Base-by-base conservation (phyloP, 2,888 invertebrate genomes). In the Microchrysa polita region DNA sequence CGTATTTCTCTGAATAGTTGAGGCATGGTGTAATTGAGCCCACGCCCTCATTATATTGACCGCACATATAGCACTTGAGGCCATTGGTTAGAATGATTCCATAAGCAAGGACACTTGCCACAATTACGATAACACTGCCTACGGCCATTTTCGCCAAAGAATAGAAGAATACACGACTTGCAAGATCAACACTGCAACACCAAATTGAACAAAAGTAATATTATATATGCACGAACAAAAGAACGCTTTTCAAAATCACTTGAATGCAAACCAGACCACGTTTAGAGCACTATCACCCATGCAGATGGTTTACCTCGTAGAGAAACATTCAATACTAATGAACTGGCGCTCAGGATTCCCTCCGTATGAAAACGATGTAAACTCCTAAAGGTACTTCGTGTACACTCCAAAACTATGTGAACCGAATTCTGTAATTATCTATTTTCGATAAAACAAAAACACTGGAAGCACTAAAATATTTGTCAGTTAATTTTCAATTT, bases 1-100 rank as follows among this genome's bases (percentile, higher is more conserved):
- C 90, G 74, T 82, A 81, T 77, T 87, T 85, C 78, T 86, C 87
- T 75, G 91, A 89, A 81, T 89, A 89, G 84, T 93, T 93, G 82
- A 92, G 89, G 84, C 93, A 94, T 7, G 93, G 93, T 63, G 93
- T 94, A 77, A 94, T 93, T 77, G 93, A 93, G 52, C 93, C 93
- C 9, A 93, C 93, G 20, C 93, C 93, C 80, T 94, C 93, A 81
- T 93, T 94, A 86, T 93, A 93, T 85, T 92, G 91, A 61, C 93
- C 93, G 79, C 93, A 93, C 85, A 91, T 90, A 87, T 90, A 92
- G 85, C 93, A 94, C 82, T 88, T 83, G 72, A 84, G 82, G 55
- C 83, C 83, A 75, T 83, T 81, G 77, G 81, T 82, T 67, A 79
- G 75, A 72, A 80, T 80, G 76, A 83, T 76, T 44, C 57, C 60